phyloP scores from a whole-genome alignment of 2,113 vertebrate species.

The Stigmatopora argus region DNA sequence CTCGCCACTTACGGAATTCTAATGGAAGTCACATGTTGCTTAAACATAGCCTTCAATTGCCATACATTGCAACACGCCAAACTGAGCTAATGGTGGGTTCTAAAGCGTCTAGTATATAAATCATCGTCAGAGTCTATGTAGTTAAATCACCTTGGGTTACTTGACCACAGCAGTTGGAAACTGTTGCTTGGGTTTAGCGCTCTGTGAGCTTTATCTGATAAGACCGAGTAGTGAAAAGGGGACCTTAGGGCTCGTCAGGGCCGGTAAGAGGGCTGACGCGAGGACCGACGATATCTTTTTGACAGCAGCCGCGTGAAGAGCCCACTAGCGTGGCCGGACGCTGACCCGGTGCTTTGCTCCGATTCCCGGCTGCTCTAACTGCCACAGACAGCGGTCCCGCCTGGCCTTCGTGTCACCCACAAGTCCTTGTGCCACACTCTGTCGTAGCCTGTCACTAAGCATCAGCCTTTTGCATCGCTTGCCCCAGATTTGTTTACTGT shows the following conservation, averaged over 20 bases:
- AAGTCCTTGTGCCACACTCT: slow-evolving; percentile 49
- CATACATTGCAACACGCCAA: slow-evolving; percentile 45
- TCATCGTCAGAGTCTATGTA: slow-evolving; percentile 18
- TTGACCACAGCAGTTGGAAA: slow-evolving; percentile 59
- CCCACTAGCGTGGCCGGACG: slow-evolving; percentile 47
- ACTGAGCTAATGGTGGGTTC: slow-evolving; percentile 47
- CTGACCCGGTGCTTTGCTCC: slow-evolving; percentile 57
- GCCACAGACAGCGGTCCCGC: slow-evolving; percentile 56
- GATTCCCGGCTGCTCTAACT: slow-evolving; percentile 60
- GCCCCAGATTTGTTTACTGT: slow-evolving; percentile 47
- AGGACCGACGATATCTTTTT: slow-evolving; percentile 42
- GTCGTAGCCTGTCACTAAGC: slow-evolving; percentile 60
- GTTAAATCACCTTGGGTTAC: slow-evolving; percentile 35
- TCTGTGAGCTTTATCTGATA: slow-evolving; percentile 31
- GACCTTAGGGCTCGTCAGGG: slow-evolving; percentile 36
- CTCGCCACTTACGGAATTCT: slow-evolving; percentile 44
- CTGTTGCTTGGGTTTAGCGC: slow-evolving; percentile 49
- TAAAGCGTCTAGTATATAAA: slow-evolving; percentile 29
- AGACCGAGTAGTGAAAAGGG: slow-evolving; percentile 45
- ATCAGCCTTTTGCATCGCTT: slow-evolving; percentile 49
- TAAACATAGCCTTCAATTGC: slow-evolving; percentile 21
- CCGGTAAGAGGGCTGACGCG: slow-evolving; percentile 26
- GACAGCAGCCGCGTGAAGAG: slow-evolving; percentile 50
- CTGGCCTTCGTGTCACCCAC: slow-evolving; percentile 38
- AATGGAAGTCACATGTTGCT: slow-evolving; percentile 30